phyloP scores from a whole-genome alignment of 1,140 invertebrate genomes.

The Trypoxylus dichotomus region DNA sequence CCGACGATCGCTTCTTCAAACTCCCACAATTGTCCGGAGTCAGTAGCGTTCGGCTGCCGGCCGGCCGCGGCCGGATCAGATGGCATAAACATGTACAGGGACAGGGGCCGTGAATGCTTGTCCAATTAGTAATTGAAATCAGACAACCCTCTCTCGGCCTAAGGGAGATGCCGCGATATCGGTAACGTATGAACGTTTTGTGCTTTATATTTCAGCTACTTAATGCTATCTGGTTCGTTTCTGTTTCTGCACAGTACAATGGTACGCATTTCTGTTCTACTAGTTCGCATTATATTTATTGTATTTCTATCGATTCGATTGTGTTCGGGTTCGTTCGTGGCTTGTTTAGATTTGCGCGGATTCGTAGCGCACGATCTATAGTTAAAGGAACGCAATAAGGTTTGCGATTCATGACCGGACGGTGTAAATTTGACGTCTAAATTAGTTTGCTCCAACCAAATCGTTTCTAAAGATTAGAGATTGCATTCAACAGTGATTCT shows the following conservation, averaged over 20 bases:
- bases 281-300: too few relatives aligned
- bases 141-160: constrained; percentile 35
- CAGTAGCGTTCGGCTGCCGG: background rate
- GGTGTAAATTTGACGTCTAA: too few relatives aligned
- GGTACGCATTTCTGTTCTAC: background rate
- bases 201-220: constrained; percentile 28
- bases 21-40: background rate
- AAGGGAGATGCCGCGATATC: constrained; percentile 38
- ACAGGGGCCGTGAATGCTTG: constrained; percentile 34
- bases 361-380: too few relatives aligned
- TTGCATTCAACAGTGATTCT: too few relatives aligned
- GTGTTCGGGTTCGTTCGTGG: too few relatives aligned
- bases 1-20: background rate
- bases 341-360: too few relatives aligned
- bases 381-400: too few relatives aligned
- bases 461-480: too few relatives aligned
- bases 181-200: constrained; percentile 33
- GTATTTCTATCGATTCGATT: too few relatives aligned
- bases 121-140: constrained; percentile 44
- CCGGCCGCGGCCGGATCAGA: constrained; percentile 2
- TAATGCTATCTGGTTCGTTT: background rate
- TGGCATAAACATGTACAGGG: constrained; percentile 30
- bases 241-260: background rate
- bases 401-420: too few relatives aligned
- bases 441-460: too few relatives aligned